These are phyloP conservation scores for Dermolepida albohirtum DNA, from an alignment of 2,888 invertebrate species.

Conservation along the genomic window DNA sequence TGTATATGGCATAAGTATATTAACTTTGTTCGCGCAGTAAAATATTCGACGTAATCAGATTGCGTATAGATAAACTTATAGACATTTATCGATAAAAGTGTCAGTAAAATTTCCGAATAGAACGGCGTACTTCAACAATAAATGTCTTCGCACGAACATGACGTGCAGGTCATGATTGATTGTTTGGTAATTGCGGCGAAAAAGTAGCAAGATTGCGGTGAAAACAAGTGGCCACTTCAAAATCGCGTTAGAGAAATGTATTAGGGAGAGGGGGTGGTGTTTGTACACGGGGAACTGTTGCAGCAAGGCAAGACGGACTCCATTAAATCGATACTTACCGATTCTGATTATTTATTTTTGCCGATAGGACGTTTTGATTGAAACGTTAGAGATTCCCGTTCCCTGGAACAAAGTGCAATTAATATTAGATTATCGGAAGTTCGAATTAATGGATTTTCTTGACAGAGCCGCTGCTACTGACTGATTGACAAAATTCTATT, in stretches of 20 bases:
- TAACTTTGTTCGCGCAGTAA: too few relatives aligned
- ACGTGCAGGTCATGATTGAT: slow-evolving; percentile 35
- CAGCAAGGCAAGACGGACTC: not conserved
- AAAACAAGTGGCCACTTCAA: slow-evolving; percentile 35
- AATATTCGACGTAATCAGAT: too few relatives aligned
- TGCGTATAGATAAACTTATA: not conserved
- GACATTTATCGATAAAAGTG: slow-evolving; percentile 25
- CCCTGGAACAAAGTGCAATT: slow-evolving; percentile 7
- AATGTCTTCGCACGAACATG: slow-evolving; percentile 29
- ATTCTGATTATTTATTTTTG: slow-evolving; percentile 1
- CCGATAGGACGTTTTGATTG: not conserved
- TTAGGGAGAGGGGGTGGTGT: not conserved
- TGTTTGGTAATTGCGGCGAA: slow-evolving; percentile 27
- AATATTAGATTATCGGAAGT: slow-evolving; percentile 9
- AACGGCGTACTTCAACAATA: slow-evolving; percentile 24
- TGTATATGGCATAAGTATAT: too few relatives aligned
- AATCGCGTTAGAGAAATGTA: slow-evolving; percentile 33
- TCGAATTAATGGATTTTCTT: slow-evolving; percentile 7
- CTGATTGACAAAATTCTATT: too few relatives aligned
- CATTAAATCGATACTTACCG: slow-evolving; percentile 3
- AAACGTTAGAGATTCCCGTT: not conserved
- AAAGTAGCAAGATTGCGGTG: slow-evolving; percentile 10
- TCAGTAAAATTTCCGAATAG: slow-evolving; percentile 30
- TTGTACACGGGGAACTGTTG: slow-evolving; percentile 22
- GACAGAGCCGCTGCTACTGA: not conserved